Evolutionary conservation across 2,888 invertebrate species (phyloP).

Genomic region (Apocheima hispidaria): DNA sequence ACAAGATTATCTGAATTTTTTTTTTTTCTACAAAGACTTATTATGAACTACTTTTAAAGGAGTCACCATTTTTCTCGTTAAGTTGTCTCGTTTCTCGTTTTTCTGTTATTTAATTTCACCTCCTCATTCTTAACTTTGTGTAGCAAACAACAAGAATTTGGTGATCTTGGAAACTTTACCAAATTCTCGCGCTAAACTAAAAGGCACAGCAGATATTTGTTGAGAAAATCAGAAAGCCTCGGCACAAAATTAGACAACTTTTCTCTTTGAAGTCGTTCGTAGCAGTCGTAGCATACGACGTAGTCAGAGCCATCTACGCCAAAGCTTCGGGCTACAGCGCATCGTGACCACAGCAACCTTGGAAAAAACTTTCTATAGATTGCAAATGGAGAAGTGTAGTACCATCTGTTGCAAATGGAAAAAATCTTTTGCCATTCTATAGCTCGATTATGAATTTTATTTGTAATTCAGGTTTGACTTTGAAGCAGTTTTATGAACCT

Average conservation of each 20-base stretch:
- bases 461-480: background rate
- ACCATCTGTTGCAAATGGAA: background rate
- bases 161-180: background rate
- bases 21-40: no score
- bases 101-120: no score
- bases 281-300: background rate
- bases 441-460: no score
- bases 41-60: no score
- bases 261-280: background rate
- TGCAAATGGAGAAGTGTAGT: background rate
- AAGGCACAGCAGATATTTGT: background rate
- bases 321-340: background rate
- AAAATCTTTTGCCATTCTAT: no score
- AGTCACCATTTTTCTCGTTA: no score
- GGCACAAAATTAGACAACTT: conserved; percentile 16
- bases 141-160: background rate
- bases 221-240: conserved; percentile 2
- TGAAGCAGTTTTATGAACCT: background rate
- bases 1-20: no score
- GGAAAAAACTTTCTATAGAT: background rate
- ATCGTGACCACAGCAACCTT: background rate
- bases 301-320: conserved; percentile 12
- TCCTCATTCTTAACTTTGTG: background rate
- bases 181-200: no score
- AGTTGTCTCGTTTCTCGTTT: no score